Conservation (phyloP, 1,140 invertebrate genomes). For the Eupristina koningsbergeri region DNA sequence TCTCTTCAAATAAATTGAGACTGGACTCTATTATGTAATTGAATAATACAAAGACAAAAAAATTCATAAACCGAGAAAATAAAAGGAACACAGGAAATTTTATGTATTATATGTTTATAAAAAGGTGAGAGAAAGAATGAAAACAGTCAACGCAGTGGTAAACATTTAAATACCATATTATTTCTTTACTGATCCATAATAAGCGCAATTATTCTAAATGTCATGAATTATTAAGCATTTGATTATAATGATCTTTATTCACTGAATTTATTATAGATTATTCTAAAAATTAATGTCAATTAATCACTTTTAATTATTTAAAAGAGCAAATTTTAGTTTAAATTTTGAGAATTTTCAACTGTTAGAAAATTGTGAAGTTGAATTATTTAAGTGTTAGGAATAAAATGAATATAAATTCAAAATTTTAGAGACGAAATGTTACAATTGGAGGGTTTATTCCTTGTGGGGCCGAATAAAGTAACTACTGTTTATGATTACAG, state of each 20-base stretch:
- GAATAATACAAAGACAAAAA: constrained; percentile 22
- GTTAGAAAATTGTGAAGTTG: constrained; percentile 15
- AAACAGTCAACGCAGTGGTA: constrained; percentile 15
- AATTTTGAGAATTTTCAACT: constrained; percentile 23
- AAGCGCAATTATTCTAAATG: background rate
- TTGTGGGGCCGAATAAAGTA: background rate
- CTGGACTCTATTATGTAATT: constrained; percentile 39
- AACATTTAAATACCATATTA: constrained; percentile 4
- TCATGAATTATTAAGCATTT: constrained; percentile 16
- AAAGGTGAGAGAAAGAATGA: background rate
- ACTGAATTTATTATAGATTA: constrained; percentile 1
- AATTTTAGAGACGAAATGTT: constrained; percentile 1
- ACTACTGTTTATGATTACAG: constrained; percentile 1
- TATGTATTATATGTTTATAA: background rate
- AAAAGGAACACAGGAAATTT: background rate
- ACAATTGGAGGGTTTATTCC: background rate
- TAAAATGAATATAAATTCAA: constrained; percentile 17
- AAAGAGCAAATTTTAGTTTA: constrained; percentile 26
- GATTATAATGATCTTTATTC: constrained; percentile 29
- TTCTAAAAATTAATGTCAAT: constrained; percentile 44
- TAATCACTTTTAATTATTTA: constrained; percentile 22
- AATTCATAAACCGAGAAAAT: background rate
- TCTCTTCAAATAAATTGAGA: constrained; percentile 36
- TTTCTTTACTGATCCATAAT: background rate
- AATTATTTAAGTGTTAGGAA: background rate